Conservation (phyloP, 2,888 invertebrate genomes). For the Rhopalosiphum nymphaeae region DNA sequence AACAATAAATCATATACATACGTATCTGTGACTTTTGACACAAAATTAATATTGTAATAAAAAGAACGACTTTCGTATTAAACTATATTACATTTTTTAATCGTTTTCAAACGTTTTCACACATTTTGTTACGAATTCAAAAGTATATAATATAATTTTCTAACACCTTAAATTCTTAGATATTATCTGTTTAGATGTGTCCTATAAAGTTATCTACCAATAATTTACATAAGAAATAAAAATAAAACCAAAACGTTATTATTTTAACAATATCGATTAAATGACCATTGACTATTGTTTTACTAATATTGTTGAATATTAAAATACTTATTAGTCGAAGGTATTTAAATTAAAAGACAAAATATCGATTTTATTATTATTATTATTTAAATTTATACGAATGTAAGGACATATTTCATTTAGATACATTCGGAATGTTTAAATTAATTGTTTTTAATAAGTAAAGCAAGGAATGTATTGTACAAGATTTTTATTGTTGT, state of each 20-base stretch:
- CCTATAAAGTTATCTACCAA: background rate
- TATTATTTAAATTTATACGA: background rate
- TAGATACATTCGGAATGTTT: background rate
- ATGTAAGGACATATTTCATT: background rate
- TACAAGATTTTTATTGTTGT: background rate
- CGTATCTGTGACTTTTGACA: too few relatives aligned
- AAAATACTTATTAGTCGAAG: background rate
- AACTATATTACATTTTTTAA: too few relatives aligned
- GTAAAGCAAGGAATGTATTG: background rate
- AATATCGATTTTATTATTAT: background rate
- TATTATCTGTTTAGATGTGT: background rate
- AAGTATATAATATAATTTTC: too few relatives aligned
- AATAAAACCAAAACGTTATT: background rate
- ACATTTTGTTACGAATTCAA: too few relatives aligned
- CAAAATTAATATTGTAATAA: too few relatives aligned
- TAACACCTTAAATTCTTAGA: background rate
- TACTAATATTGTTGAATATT: background rate
- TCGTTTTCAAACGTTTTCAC: too few relatives aligned
- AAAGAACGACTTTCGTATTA: too few relatives aligned
- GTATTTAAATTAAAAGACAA: background rate
- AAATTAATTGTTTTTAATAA: background rate
- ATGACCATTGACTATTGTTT: too few relatives aligned
- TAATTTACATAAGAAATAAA: background rate
- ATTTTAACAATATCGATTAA: background rate
- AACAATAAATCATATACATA: too few relatives aligned